A percentile compares a stretch with the other conserved stretches of the same genome.
These are phyloP conservation scores for Acestrorhynchus altus DNA, from an alignment of 2,797 vertebrate genomes.

Conservation along the genomic window DNA sequence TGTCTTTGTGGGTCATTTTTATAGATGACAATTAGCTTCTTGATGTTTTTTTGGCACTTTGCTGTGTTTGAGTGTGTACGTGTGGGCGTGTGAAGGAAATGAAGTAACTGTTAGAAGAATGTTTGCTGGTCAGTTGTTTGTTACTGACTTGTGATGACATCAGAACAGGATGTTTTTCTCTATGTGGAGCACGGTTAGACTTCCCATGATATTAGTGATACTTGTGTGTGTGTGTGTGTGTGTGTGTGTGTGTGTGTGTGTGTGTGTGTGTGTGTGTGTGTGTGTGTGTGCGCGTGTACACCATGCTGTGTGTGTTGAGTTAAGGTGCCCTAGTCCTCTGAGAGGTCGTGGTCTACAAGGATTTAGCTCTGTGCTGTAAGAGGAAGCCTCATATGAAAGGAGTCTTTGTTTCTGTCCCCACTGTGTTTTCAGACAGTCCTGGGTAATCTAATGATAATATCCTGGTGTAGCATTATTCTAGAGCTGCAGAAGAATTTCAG, in stretches of 20 bases:
- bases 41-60: slow-evolving; percentile 20
- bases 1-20: not conserved
- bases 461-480: slow-evolving; percentile 63
- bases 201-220: not conserved
- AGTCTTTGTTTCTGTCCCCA: slow-evolving; percentile 65
- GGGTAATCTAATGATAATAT: slow-evolving; percentile 71
- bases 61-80: slow-evolving; percentile 2
- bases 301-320: not conserved
- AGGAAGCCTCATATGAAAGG: slow-evolving; percentile 66
- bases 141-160: slow-evolving; percentile 14
- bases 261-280: not conserved
- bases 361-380: slow-evolving; percentile 47
- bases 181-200: not conserved
- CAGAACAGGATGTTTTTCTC: slow-evolving; percentile 31
- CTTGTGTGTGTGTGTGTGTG: not conserved
- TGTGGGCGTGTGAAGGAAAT: slow-evolving; percentile 17
- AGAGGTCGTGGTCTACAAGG: slow-evolving; percentile 52
- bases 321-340: slow-evolving; percentile 44
- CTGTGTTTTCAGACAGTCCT: slow-evolving; percentile 52
- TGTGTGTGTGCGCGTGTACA: slow-evolving; percentile 9
- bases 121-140: slow-evolving; percentile 29
- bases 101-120: slow-evolving; percentile 12
- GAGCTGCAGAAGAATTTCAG: slow-evolving; percentile 60
- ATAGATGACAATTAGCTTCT: not conserved
- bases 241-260: not conserved